These are phyloP conservation scores for Shinisaurus crocodilurus DNA, from an alignment of 2,113 vertebrate genomes.

Conservation along the genomic window DNA sequence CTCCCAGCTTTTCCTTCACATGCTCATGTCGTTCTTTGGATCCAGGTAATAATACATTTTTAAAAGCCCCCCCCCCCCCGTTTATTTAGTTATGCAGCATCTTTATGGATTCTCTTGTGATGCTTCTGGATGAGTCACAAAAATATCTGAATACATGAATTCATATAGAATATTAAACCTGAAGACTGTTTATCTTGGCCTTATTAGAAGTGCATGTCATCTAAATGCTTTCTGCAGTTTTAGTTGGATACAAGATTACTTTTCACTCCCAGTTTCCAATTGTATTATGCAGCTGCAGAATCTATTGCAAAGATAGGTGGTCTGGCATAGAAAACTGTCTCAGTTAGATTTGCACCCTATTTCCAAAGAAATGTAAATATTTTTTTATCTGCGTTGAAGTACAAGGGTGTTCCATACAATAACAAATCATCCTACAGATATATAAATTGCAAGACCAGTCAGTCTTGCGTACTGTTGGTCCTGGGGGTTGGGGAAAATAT, in stretches of 20 bases:
- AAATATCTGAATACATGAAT: not conserved
- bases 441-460: not conserved
- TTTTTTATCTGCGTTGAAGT: slow-evolving; percentile 12
- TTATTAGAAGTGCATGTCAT: not conserved
- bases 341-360: not conserved
- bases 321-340: not conserved
- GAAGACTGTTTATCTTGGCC: not conserved
- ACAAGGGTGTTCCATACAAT: not conserved
- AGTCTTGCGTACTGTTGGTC: not conserved
- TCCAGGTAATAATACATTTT: not conserved
- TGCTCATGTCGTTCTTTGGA: not conserved
- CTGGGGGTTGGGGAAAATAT: not conserved
- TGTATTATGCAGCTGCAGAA: not conserved
- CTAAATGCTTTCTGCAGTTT: not conserved
- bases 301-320: not conserved
- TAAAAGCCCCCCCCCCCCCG: too few species aligned
- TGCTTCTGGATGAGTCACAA: not conserved
- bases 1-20: too few species aligned
- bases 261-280: not conserved
- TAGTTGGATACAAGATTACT: not conserved
- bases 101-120: too few species aligned
- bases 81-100: not conserved
- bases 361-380: slow-evolving; percentile 12
- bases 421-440: not conserved
- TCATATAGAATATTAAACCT: not conserved